A percentile compares a stretch with the other conserved stretches of the same genome.
phyloP scores from a whole-genome alignment of 2,888 invertebrate genomes.

The Priocnemis perturbator region DNA sequence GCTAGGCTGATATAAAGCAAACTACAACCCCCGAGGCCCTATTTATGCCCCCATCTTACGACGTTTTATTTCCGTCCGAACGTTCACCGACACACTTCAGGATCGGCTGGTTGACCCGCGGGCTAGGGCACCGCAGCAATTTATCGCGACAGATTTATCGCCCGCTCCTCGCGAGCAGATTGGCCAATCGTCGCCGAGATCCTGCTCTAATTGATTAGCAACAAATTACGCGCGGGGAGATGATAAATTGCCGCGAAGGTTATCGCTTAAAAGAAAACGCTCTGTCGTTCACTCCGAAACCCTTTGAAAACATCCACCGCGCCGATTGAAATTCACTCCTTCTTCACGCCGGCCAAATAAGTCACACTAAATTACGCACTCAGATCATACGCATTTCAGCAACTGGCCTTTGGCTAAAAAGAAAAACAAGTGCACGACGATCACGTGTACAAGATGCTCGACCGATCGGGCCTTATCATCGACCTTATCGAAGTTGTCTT shows the following conservation, averaged over 20 bases:
- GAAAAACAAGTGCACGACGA: too few relatives aligned
- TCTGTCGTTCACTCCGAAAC: background rate
- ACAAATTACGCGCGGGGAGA: constrained; percentile 33
- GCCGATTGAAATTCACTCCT: background rate
- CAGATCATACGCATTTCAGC: too few relatives aligned
- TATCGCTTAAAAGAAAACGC: background rate
- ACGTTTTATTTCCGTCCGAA: constrained; percentile 41
- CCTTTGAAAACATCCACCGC: background rate
- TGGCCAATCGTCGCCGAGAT: constrained; percentile 41
- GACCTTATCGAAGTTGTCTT: too few relatives aligned
- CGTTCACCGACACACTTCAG: constrained; percentile 45
- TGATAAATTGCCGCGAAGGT: constrained; percentile 26
- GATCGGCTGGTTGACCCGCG: constrained; percentile 46
- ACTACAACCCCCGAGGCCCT: too few relatives aligned
- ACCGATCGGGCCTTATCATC: too few relatives aligned
- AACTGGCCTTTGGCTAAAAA: too few relatives aligned
- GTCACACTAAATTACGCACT: too few relatives aligned
- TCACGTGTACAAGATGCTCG: too few relatives aligned
- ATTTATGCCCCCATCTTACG: too few relatives aligned
- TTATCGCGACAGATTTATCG: constrained; percentile 53
- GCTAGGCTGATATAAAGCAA: too few relatives aligned
- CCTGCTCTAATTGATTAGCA: constrained; percentile 50
- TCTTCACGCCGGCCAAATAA: too few relatives aligned
- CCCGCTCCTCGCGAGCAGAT: constrained; percentile 28
- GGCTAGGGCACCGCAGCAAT: constrained; percentile 41